Base-by-base conservation (phyloP, 2,888 invertebrate genomes). In the Pollenia angustigena region DNA sequence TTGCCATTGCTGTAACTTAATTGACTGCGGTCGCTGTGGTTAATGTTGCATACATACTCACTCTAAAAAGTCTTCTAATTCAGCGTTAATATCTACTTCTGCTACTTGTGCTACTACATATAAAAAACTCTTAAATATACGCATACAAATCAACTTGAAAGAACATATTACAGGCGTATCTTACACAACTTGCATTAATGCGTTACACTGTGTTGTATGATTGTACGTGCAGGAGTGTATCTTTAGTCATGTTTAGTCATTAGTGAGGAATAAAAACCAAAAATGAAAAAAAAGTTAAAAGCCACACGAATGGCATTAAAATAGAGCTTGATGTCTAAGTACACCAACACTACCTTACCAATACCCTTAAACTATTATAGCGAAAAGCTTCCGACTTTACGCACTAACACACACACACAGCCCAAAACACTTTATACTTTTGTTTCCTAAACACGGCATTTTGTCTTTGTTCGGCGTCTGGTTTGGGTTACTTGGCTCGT, bases 201-300 rank as follows among this genome's bases (percentile, higher is more conserved):
- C 56, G 64, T 72, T 16, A 54, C 46, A 18, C 12, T 16, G 52
- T 64, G 14, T 32, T 58, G 75, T 48, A 3, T 32, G 32, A 8
- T 18, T 60, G 48, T 56, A n/a, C 56, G 87, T 89, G 89, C n/a
- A 23, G 7, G 23, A 75, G 52, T n/a, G 18, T 52, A 64, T 90
- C 90, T 90, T 89, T 89, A 88, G 64, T 48, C 56, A 46, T 86
- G 82, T 88, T 81, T 52, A 85, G 85, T 88, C 76, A 88, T 87
- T 86, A 84, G 83, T 66, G 81, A 68, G 76, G 85, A 89, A 89
- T 89, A 68, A 90, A 90, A 90, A 88, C 88, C 50, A 72, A 72
- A 40, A 80, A 56, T 40, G 44, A 60, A 72, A 72, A 40, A 40
- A 52, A 52, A 6, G 88, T 88, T 90, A 78, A 86, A 83, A 83